Percentiles rank a stretch among this genome's conserved stretches.
Evolutionary conservation across 2,888 invertebrate species (phyloP).

Genomic region (Empis livida): DNA sequence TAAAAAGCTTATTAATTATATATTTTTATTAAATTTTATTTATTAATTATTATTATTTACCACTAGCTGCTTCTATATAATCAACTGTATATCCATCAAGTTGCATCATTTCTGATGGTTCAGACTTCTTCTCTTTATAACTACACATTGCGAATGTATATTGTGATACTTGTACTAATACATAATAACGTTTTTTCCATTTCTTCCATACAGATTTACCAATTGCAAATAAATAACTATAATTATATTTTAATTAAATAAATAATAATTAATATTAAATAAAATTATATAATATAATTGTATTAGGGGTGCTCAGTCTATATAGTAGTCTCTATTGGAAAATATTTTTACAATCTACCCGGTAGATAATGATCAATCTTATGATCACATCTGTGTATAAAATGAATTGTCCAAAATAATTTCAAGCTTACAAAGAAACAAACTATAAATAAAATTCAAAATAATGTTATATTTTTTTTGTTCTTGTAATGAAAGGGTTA

Average conservation of each 20-base stretch:
- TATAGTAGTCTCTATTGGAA: too few species aligned
- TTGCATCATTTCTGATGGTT: constrained; percentile 99
- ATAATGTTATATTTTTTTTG: too few species aligned
- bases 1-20: too few species aligned
- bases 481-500: too few species aligned
- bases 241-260: constrained; percentile 2
- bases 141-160: constrained; percentile 99
- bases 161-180: constrained; percentile 97
- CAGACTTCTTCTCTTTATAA: constrained; percentile 97
- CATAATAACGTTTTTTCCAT: constrained; percentile 98
- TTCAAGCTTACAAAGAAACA: too few species aligned
- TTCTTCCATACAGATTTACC: constrained; percentile 98
- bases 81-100: constrained; percentile 98
- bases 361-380: too few species aligned
- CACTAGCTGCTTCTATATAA: constrained; percentile 92
- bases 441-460: too few species aligned
- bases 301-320: too few species aligned
- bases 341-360: too few species aligned
- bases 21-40: neutral
- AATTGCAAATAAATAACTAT: constrained; percentile 74
- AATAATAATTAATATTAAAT: neutral
- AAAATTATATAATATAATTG: too few species aligned
- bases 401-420: too few species aligned
- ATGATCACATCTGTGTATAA: too few species aligned
- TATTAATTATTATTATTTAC: constrained; percentile 39